Evolutionary conservation across 2,113 vertebrate genomes (phyloP).

Genomic region (Serinus canaria): DNA sequence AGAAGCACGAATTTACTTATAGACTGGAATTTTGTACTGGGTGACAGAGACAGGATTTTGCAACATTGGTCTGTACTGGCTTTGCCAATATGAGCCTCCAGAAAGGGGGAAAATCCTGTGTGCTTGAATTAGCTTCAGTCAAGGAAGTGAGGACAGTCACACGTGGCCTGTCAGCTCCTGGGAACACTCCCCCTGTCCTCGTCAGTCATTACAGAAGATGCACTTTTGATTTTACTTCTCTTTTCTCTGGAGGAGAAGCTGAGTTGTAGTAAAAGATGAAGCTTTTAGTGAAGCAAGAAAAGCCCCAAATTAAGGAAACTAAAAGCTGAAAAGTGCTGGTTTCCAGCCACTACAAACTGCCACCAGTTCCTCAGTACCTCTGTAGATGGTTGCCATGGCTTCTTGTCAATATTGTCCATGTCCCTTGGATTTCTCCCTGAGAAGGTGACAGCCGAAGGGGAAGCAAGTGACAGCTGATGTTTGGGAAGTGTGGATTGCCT

Average conservation of each 20-base stretch:
- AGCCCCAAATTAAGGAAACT: neutral
- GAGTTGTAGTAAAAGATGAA: neutral
- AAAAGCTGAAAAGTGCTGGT: neutral
- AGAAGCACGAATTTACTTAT: neutral
- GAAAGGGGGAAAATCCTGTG: neutral
- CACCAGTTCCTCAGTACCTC: neutral
- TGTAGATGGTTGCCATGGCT: neutral
- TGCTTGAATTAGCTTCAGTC: neutral
- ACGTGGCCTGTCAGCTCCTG: neutral
- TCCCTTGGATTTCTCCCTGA: neutral
- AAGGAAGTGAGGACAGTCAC: neutral
- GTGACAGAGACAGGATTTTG: neutral
- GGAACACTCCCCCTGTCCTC: neutral
- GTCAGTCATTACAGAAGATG: neutral
- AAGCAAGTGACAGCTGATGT: neutral
- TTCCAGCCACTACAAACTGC: neutral
- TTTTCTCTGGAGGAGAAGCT: neutral
- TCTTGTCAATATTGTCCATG: neutral
- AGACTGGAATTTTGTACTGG: neutral
- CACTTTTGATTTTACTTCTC: neutral
- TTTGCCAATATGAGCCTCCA: neutral
- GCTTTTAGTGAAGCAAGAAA: neutral
- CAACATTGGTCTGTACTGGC: neutral
- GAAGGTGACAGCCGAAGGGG: neutral
- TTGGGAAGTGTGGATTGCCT: neutral